A percentile compares a stretch with the other conserved stretches of the same genome.
phyloP scores from a whole-genome alignment of 1,140 invertebrate species.

The Lamellibrachia luymesi region DNA sequence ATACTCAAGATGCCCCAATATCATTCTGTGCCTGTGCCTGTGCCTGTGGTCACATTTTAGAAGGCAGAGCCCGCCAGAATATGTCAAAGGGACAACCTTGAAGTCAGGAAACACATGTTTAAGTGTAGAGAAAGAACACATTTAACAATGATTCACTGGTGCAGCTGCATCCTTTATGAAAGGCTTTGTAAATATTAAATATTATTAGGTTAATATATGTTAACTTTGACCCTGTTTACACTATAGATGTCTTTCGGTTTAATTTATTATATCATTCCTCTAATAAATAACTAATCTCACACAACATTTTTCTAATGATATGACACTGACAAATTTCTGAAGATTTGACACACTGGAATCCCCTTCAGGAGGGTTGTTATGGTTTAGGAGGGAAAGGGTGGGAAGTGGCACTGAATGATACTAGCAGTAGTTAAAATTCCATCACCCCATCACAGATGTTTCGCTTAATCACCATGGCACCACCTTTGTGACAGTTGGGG shows the following conservation, averaged over 20 bases:
- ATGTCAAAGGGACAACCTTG: too few species aligned
- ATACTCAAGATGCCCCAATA: too few species aligned
- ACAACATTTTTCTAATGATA: neutral
- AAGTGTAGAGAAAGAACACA: too few species aligned
- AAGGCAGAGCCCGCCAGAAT: neutral
- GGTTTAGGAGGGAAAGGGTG: neutral
- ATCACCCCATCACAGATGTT: conserved; percentile 4
- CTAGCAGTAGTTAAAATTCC: neutral
- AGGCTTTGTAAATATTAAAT: neutral
- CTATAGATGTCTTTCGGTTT: neutral
- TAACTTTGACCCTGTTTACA: neutral
- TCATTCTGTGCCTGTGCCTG: neutral
- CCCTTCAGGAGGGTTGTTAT: neutral
- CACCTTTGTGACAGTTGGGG: neutral
- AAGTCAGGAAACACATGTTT: too few species aligned
- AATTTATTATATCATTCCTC: neutral
- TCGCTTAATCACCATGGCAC: neutral
- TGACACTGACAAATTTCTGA: neutral
- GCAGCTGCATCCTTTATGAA: neutral
- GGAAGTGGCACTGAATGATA: neutral
- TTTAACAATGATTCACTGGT: neutral
- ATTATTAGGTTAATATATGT: neutral
- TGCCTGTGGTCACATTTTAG: neutral
- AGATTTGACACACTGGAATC: neutral
- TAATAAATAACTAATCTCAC: neutral